Evolutionary conservation across 2,888 invertebrate species (phyloP).

Genomic region (Tanypteryx hageni): DNA sequence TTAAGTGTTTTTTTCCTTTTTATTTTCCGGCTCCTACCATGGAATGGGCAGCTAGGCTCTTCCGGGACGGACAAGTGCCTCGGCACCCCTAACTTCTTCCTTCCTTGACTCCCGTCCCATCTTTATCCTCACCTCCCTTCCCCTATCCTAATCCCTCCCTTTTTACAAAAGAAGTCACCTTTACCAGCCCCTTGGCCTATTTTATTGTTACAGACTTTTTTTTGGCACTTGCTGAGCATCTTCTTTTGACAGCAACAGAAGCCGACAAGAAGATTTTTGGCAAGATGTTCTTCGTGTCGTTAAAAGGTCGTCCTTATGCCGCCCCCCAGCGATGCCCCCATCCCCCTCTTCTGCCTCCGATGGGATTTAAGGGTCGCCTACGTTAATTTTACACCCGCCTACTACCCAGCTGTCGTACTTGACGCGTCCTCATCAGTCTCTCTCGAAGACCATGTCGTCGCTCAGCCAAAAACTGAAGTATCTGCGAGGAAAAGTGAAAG

Average conservation of each 20-base stretch:
- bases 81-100: not conserved
- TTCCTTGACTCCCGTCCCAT: not conserved
- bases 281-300: slow-evolving; percentile 22
- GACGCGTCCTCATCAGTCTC: not conserved
- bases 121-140: not conserved
- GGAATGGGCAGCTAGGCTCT: not conserved
- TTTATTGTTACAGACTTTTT: slow-evolving; percentile 57
- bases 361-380: not conserved
- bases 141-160: not conserved
- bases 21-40: not conserved
- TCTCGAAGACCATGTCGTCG: too few relatives aligned
- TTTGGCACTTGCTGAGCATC: slow-evolving; percentile 38
- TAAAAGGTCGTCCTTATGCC: slow-evolving; percentile 24
- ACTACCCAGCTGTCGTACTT: not conserved
- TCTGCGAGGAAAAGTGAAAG: too few relatives aligned
- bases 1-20: slow-evolving; percentile 23
- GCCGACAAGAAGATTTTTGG: slow-evolving; percentile 39
- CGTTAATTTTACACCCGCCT: not conserved
- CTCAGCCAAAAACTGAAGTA: too few relatives aligned
- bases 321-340: not conserved
- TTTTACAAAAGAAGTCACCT: slow-evolving; percentile 44
- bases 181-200: slow-evolving; percentile 24
- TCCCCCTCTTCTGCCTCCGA: not conserved
- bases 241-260: slow-evolving; percentile 25
- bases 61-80: not conserved